phyloP scores from a whole-genome alignment of 2,888 invertebrate species.

The Drosophila emarginata region DNA sequence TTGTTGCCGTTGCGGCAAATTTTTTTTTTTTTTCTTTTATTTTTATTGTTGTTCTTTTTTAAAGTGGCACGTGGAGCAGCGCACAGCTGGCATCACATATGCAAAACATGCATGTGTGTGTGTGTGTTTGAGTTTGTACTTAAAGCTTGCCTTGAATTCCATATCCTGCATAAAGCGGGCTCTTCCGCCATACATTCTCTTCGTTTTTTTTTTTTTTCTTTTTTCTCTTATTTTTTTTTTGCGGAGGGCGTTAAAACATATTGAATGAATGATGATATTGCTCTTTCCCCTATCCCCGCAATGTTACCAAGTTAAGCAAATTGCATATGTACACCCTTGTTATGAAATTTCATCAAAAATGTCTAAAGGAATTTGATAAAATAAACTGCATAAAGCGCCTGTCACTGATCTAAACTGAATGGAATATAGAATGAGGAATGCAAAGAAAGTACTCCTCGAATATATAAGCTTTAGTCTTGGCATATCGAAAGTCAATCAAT shows the following conservation, averaged over 20 bases:
- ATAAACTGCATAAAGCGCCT: background rate
- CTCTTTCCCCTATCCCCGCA: background rate
- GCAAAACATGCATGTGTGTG: conserved; percentile 28
- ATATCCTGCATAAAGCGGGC: conserved; percentile 64
- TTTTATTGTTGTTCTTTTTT: conserved; percentile 37
- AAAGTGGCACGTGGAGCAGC: conserved; percentile 64
- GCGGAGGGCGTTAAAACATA: background rate
- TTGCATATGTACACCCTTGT: background rate
- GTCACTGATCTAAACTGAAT: too few species aligned
- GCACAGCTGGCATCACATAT: conserved; percentile 65
- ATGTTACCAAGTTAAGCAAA: background rate
- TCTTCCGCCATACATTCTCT: conserved; percentile 48
- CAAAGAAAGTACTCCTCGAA: too few species aligned
- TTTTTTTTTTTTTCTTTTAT: conserved; percentile 27
- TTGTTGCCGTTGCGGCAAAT: conserved; percentile 42
- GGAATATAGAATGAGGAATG: too few species aligned
- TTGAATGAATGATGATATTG: conserved; percentile 6
- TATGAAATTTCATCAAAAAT: background rate
- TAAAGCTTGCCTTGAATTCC: conserved; percentile 56
- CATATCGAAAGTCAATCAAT: too few species aligned
- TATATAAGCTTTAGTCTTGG: too few species aligned
- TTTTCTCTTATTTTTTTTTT: background rate
- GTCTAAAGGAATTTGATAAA: background rate
- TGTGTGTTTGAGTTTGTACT: conserved; percentile 59
- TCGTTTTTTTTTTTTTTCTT: background rate